A percentile compares a stretch with the other conserved stretches of the same genome.
These are phyloP conservation scores for Clamator glandarius DNA, from an alignment of 2,797 vertebrate species.

Conservation along the genomic window DNA sequence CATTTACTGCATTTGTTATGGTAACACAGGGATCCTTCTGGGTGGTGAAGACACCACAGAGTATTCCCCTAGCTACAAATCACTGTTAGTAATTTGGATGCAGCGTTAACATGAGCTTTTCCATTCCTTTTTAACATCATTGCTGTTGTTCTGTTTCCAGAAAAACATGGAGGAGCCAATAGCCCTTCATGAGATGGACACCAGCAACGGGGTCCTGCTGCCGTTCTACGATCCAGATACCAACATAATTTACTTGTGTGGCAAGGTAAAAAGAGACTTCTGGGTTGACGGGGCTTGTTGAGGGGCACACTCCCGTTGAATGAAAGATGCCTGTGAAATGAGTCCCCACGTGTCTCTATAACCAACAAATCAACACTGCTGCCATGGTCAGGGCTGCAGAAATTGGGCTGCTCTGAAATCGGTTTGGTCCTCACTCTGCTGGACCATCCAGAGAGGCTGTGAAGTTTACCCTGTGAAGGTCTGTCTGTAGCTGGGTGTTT, in stretches of 20 bases:
- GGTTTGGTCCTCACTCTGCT: not conserved
- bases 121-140: not conserved
- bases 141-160: constrained; percentile 69
- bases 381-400: not conserved
- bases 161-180: constrained; percentile 93
- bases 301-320: not conserved
- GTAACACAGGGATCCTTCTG: not conserved
- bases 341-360: not conserved
- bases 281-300: not conserved
- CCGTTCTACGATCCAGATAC: constrained; percentile 97
- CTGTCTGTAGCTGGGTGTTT: not conserved
- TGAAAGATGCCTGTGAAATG: not conserved
- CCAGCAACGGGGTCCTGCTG: constrained; percentile 94
- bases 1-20: not conserved
- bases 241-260: constrained; percentile 93
- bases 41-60: not conserved
- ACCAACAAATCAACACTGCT: too few relatives aligned
- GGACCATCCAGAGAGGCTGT: not conserved
- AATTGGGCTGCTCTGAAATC: not conserved
- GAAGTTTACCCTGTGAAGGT: not conserved
- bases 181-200: constrained; percentile 93
- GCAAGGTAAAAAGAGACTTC: constrained; percentile 83
- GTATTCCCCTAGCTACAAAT: not conserved
- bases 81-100: not conserved
- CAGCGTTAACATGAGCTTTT: not conserved